A percentile compares a stretch with the other conserved stretches of the same genome.
Evolutionary conservation across 2,113 vertebrate species (phyloP).

Genomic region (Miniopterus natalensis): DNA sequence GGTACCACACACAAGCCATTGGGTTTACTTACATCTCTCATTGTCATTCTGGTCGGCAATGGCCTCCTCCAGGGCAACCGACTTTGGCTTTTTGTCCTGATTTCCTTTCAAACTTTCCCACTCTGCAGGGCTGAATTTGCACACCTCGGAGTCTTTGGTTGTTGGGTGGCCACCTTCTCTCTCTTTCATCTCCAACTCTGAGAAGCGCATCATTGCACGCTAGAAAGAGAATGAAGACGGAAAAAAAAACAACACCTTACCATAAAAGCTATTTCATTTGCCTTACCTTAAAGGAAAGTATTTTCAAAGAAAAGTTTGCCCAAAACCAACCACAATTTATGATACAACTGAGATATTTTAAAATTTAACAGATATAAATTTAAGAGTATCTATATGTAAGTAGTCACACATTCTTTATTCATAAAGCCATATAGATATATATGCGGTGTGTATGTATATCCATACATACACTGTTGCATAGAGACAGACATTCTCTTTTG

Average conservation of each 20-base stretch:
- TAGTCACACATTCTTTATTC: constrained; percentile 84
- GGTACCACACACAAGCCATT: not conserved
- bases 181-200: constrained; percentile 98
- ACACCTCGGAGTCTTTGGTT: constrained; percentile 93
- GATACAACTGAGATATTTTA: constrained; percentile 84
- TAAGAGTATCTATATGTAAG: constrained; percentile 85
- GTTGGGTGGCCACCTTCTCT: constrained; percentile 93
- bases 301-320: constrained; percentile 86
- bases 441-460: constrained; percentile 74
- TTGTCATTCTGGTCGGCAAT: constrained; percentile 89
- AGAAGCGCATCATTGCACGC: constrained; percentile 98
- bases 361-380: constrained; percentile 77
- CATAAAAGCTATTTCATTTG: constrained; percentile 85
- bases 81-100: constrained; percentile 91
- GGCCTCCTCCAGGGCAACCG: constrained; percentile 89
- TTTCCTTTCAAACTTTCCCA: constrained; percentile 93
- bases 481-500: constrained; percentile 85
- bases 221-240: constrained; percentile 93
- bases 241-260: constrained; percentile 83
- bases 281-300: constrained; percentile 90
- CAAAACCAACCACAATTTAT: constrained; percentile 87
- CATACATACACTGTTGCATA: constrained; percentile 83
- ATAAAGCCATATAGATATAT: constrained; percentile 75
- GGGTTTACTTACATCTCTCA: constrained; percentile 89
- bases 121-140: constrained; percentile 91